Evolutionary conservation across 2,113 vertebrate species (phyloP), one percentile per base, ranked within the genome.

Genomic region (Sander lucioperca): DNA sequence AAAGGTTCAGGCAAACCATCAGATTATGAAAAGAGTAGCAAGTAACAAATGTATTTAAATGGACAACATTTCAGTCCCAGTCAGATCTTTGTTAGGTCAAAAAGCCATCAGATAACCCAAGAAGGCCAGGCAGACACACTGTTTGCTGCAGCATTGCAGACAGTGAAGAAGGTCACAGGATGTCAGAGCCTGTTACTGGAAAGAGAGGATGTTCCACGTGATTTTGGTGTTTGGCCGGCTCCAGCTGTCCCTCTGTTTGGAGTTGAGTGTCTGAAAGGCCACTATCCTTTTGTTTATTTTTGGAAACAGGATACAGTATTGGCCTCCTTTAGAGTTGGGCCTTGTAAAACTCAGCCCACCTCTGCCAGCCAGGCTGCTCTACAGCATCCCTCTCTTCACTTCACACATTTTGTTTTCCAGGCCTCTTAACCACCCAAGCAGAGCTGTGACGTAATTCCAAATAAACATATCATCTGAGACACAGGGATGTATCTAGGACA

Each of bases 401-500:
- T 63, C 13, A 21, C 48, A 74, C 63, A 71, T 47, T 50, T 48
- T 76, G 51, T 45, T 58, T 74, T 74, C 45, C 45, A 51, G 45
- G 69, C 36, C 43, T 58, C 72, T 50, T 27, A 69, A 45, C 48
- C 66, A 72, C 79, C 39, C 59, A 63, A 73, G 51, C 19, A 63
- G 67, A 61, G 64, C 75, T 50, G 25, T 85, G 79, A 68, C 27
- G 4, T 51, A 79, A 77, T 57, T 43, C n/a, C 58, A 90, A 81
- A 85, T 58, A 88, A 91, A 82, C 80, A 72, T 19, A 47, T 9
- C 58, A 78, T 80, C 70, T 50, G 71, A 64, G 53, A 79, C 65
- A 25, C 53, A 79, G 81, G 66, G 63, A 50, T 15, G 71, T 47
- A 79, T 83, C 77, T 79, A 45, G 73, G 75, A 77, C 80, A 89